A percentile compares a stretch with the other conserved stretches of the same genome.
These are phyloP conservation scores for Onychostoma macrolepis DNA, from an alignment of 2,113 vertebrate species.

Conservation along the genomic window DNA sequence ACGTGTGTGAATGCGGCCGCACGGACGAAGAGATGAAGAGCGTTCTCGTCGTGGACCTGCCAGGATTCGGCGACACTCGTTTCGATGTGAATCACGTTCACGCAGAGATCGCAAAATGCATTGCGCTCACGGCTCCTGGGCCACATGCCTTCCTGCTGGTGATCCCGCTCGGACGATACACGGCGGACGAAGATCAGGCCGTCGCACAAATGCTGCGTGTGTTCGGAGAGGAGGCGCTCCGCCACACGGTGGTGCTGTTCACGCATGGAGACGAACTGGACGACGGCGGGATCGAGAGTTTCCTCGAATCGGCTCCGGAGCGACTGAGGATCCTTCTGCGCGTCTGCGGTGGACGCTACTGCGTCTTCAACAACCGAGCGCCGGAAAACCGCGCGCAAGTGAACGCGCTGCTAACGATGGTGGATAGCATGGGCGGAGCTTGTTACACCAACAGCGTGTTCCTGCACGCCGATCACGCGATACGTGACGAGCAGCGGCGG, in stretches of 20 bases:
- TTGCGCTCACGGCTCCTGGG: conserved; percentile 70
- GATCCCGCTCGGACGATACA: conserved; percentile 75
- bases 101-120: conserved; percentile 71
- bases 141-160: conserved; percentile 78
- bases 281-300: conserved; percentile 66
- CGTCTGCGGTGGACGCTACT: conserved; percentile 73
- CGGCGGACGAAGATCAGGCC: conserved; percentile 65
- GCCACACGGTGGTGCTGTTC: conserved; percentile 76
- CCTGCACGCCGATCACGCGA: conserved; percentile 67
- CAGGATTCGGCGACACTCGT: conserved; percentile 78
- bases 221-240: conserved; percentile 70
- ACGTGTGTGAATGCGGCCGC: conserved; percentile 60
- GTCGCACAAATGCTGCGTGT: conserved; percentile 63
- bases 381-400: conserved; percentile 66
- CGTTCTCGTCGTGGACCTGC: conserved; percentile 74
- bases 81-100: conserved; percentile 62
- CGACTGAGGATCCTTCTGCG: conserved; percentile 68
- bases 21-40: conserved; percentile 50
- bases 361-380: conserved; percentile 76
- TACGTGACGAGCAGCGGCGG: conserved; percentile 71
- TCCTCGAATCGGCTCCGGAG: conserved; percentile 65
- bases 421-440: conserved; percentile 52
- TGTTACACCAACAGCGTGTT: conserved; percentile 73
- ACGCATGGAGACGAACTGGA: conserved; percentile 75
- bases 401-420: conserved; percentile 66